Conservation (phyloP, 2,888 invertebrate genomes). For the Hydroisotoma schaefferi region DNA sequence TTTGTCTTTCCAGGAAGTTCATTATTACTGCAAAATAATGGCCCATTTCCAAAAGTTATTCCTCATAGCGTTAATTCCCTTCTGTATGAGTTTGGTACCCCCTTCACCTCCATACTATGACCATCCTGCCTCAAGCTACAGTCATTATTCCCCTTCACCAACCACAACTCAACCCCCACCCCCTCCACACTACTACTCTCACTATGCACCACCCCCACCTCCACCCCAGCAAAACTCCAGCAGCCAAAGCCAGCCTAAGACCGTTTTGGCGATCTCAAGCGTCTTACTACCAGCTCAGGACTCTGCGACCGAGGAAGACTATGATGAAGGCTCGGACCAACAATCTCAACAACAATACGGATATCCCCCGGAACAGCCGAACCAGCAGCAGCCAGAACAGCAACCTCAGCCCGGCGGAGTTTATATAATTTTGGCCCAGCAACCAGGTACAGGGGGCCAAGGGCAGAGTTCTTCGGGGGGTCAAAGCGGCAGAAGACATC, state of each 20-base stretch:
- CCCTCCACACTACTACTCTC: neutral
- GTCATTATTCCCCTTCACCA: neutral
- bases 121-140: neutral
- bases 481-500: neutral
- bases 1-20: too few species aligned
- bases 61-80: too few species aligned
- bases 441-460: neutral
- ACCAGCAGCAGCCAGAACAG: neutral
- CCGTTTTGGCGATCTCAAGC: neutral
- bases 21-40: too few species aligned
- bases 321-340: neutral
- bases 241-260: neutral
- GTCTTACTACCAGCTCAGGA: neutral
- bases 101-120: neutral
- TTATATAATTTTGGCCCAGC: conserved; percentile 2
- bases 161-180: neutral
- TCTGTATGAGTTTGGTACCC: too few species aligned
- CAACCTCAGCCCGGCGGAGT: neutral
- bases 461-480: conserved; percentile 4
- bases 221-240: neutral
- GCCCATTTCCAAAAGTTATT: too few species aligned
- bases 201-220: conserved; percentile 6
- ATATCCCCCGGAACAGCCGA: too few species aligned
- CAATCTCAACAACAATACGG: neutral
- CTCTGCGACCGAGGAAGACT: neutral